A percentile compares a stretch with the other conserved stretches of the same genome.
Conservation (phyloP, 2,888 invertebrate genomes). For the Drosophila testacea region DNA sequence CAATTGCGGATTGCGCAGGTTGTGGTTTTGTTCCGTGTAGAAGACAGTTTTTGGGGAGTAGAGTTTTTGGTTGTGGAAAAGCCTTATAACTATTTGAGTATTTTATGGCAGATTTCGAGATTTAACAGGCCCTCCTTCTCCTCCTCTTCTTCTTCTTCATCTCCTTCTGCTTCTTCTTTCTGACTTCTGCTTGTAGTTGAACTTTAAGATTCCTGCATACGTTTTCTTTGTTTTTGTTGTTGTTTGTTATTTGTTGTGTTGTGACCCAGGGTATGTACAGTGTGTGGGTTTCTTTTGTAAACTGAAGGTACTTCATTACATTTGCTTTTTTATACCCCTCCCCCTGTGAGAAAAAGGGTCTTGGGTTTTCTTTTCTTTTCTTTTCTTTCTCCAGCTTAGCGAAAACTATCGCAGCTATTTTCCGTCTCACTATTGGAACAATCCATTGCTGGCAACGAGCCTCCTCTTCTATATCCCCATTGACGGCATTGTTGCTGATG, state of each 20-base stretch:
- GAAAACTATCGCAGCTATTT: conserved; percentile 84
- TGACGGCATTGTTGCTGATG: conserved; percentile 52
- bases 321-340: conserved; percentile 1
- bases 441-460: conserved; percentile 83
- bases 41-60: neutral
- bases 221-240: conserved; percentile 25
- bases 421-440: conserved; percentile 84
- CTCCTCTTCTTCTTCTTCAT: neutral
- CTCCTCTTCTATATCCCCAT: conserved; percentile 69
- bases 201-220: conserved; percentile 59
- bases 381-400: conserved; percentile 40
- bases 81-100: conserved; percentile 29
- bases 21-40: too few relatives aligned
- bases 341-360: too few relatives aligned
- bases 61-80: neutral
- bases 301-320: conserved; percentile 71
- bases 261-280: conserved; percentile 6
- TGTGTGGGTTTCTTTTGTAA: conserved; percentile 45
- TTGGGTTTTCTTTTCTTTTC: conserved; percentile 32
- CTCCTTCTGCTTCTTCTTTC: neutral
- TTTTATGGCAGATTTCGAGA: conserved; percentile 69
- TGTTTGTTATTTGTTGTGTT: neutral
- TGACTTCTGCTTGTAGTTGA: conserved; percentile 46
- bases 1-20: conserved; percentile 6
- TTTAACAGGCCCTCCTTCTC: conserved; percentile 34